Evolutionary conservation across 2,888 invertebrate species (phyloP), one percentile per base, ranked within the genome.

Genomic region (Pseudolycoriella hygida): DNA sequence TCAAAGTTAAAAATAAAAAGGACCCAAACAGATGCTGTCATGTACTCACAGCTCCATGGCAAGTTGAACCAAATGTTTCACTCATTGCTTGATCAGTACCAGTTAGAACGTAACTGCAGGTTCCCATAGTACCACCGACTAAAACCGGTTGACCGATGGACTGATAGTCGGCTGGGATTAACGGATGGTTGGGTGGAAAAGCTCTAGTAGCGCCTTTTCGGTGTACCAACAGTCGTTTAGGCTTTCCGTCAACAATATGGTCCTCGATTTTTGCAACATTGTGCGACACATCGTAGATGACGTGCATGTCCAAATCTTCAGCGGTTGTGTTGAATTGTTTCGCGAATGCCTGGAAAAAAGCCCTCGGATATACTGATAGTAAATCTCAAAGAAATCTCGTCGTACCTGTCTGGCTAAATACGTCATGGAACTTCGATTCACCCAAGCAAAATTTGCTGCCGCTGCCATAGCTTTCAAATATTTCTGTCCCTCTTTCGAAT

Each of bases 381-480:
- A n/a, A n/a, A 10, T 45, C 25, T 4, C 8, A 25, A 6, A 25
- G 8, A 4, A 25, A 4, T 25, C 8, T 25, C 25, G 8, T 45
- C 48, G 47, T 51, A 70, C 71, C 62, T 86, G 87, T 44, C 87
- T 70, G 31, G 84, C 85, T 32, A 98, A 76, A 65, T 98, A 99
- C 5, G 98, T 98, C 97, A 99, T 98, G 17, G 96, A 96, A 59
- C 92, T 92, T 49, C 98, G 75, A 66, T 98, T 98, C 3, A 98
- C 98, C 97, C 98, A 99, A 1, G 98, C 98, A 69, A 97, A 99
- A 66, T 98, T 99, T 0, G 94, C 96, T 2, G 98, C 98, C 3
- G 94, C 93, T 1, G 98, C 88, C 98, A 98, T 99, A 1, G 92
- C 80, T 61, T 96, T 96, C 34, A 98, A 69, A 60, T 98, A 98